phyloP scores from a whole-genome alignment of 2,797 vertebrate genomes.

The Gila robusta region DNA sequence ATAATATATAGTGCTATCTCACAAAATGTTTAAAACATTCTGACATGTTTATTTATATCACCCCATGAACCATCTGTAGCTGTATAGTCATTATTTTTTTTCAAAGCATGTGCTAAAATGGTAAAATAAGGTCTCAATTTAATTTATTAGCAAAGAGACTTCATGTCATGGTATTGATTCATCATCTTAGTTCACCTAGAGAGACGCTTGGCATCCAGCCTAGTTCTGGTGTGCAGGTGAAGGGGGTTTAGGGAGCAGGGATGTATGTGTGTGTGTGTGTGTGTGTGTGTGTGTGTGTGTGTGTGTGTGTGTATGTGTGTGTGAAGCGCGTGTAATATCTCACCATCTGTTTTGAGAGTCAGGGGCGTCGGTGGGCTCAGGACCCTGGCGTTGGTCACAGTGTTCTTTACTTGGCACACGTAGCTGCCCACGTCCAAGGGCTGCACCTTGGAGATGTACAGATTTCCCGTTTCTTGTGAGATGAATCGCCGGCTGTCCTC shows the following conservation, averaged over 20 bases:
- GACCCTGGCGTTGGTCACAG: slow-evolving; percentile 90
- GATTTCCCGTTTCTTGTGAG: slow-evolving; percentile 95
- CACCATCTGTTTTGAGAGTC: slow-evolving; percentile 92
- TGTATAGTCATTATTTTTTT: not conserved
- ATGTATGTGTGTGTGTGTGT: not conserved
- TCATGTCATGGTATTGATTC: slow-evolving; percentile 40
- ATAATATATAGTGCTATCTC: not conserved
- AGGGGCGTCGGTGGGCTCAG: slow-evolving; percentile 95
- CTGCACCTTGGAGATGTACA: slow-evolving; percentile 98
- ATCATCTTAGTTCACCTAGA: slow-evolving; percentile 14
- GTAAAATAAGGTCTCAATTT: not conserved
- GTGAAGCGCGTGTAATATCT: slow-evolving; percentile 67
- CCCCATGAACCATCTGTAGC: not conserved
- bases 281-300: not conserved
- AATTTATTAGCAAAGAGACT: slow-evolving; percentile 4
- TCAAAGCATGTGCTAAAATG: not conserved
- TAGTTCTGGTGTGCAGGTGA: slow-evolving; percentile 37
- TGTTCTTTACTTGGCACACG: slow-evolving; percentile 96
- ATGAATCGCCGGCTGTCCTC: slow-evolving; percentile 98
- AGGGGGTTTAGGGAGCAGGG: not conserved
- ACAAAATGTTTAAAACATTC: not conserved
- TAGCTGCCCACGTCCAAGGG: slow-evolving; percentile 97
- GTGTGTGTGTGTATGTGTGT: not conserved
- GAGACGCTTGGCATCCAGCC: slow-evolving; percentile 1
- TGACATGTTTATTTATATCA: not conserved